Evolutionary conservation across 1,140 invertebrate species (phyloP).

Genomic region (Heliothis subflexa): DNA sequence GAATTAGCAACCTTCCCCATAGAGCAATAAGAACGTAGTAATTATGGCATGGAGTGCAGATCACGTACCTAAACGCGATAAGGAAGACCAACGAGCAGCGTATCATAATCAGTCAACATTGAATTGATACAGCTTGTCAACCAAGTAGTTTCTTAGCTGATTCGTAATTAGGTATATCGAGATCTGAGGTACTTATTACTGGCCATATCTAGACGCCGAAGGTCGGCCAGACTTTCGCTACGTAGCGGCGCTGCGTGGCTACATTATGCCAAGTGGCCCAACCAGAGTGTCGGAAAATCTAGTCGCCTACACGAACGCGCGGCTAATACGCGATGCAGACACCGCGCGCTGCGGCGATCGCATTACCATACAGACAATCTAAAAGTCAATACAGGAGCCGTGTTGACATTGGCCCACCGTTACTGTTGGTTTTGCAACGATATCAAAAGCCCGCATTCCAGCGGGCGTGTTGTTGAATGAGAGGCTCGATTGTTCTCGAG

Average conservation of each 20-base stretch:
- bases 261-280: conserved; percentile 69
- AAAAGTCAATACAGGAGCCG: conserved; percentile 71
- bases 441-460: conserved; percentile 79
- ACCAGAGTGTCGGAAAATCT: conserved; percentile 74
- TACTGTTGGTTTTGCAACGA: conserved; percentile 79
- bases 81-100: conserved; percentile 28
- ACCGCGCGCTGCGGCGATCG: conserved; percentile 49
- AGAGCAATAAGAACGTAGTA: conserved; percentile 20
- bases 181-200: conserved; percentile 68
- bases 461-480: conserved; percentile 66
- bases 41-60: conserved; percentile 23
- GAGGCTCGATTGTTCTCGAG: conserved; percentile 77
- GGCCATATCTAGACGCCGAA: conserved; percentile 81
- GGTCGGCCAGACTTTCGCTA: conserved; percentile 83
- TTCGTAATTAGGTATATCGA: conserved; percentile 68
- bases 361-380: conserved; percentile 78
- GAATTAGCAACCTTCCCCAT: conserved; percentile 14
- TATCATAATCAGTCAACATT: conserved; percentile 47
- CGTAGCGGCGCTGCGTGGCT: conserved; percentile 55
- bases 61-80: conserved; percentile 36
- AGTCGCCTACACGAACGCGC: conserved; percentile 75
- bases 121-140: conserved; percentile 39
- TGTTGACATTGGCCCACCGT: conserved; percentile 82
- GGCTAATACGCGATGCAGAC: conserved; percentile 62
- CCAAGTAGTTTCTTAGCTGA: conserved; percentile 52